A percentile compares a stretch with the other conserved stretches of the same genome.
These are phyloP conservation scores for Prunella fulvescens DNA, from an alignment of 2,113 vertebrate genomes.

Conservation along the genomic window DNA sequence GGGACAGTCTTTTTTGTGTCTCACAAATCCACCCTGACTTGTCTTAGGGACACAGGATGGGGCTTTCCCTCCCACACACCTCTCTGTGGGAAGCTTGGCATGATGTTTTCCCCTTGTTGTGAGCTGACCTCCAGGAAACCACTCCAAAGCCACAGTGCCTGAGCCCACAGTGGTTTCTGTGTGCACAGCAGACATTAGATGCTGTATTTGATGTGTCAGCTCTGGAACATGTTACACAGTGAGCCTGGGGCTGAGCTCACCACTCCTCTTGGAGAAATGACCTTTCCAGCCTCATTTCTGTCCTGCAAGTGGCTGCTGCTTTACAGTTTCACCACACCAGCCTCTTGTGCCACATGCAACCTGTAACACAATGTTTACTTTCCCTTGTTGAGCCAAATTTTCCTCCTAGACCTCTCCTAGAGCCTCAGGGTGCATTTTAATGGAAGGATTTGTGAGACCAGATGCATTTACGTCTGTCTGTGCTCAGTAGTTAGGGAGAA, in stretches of 20 bases:
- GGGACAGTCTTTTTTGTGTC: neutral
- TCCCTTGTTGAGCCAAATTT: neutral
- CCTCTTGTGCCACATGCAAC: neutral
- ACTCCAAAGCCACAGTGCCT: no score
- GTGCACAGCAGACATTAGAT: neutral
- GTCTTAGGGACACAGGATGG: neutral
- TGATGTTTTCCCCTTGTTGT: neutral
- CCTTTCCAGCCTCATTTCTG: neutral
- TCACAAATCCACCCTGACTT: neutral
- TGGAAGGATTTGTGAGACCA: neutral
- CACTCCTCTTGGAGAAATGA: neutral
- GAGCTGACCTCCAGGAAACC: neutral
- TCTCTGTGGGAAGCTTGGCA: neutral
- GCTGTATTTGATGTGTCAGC: neutral
- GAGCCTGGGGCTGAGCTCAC: neutral
- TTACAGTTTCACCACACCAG: neutral
- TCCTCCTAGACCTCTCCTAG: neutral
- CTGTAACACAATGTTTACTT: neutral
- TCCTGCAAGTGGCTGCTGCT: neutral
- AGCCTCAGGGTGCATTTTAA: constrained; percentile 30
- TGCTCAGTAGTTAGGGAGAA: neutral
- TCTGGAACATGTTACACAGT: rapidly evolving
- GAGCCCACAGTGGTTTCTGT: neutral
- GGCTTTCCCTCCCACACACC: neutral
- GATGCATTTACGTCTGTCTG: constrained; percentile 33